These are phyloP conservation scores for Oligia fasciuncula DNA, from an alignment of 2,888 invertebrate genomes.

Conservation along the genomic window DNA sequence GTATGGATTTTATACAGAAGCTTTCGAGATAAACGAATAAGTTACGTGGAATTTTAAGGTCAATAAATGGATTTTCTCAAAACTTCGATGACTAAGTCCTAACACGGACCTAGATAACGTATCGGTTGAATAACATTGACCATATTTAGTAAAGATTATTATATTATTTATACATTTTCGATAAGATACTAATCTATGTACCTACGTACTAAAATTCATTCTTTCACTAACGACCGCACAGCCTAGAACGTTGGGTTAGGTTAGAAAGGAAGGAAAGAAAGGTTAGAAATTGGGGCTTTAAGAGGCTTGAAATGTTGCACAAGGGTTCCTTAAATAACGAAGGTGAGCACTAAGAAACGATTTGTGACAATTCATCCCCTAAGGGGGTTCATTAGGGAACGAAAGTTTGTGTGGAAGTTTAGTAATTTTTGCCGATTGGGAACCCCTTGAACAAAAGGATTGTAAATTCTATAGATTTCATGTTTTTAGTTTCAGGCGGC, in stretches of 20 bases:
- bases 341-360: background rate
- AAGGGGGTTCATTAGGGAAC: background rate
- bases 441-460: background rate
- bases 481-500: background rate
- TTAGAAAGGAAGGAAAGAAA: background rate
- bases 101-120: background rate
- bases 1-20: background rate
- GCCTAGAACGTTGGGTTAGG: background rate
- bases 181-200: background rate
- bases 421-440: background rate
- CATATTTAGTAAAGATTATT: slow-evolving; percentile 1
- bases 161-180: background rate
- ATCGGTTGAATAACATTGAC: background rate
- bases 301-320: background rate
- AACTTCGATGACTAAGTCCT: slow-evolving; percentile 18
- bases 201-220: background rate
- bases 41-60: background rate
- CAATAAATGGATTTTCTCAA: slow-evolving; percentile 5
- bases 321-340: background rate
- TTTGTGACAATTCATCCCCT: background rate
- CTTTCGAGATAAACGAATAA: background rate
- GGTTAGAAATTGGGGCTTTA: background rate
- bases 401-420: no score
- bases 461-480: background rate
- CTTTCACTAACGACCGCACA: background rate